Conservation (phyloP, 2,888 invertebrate genomes). For the Bellardia pandia region DNA sequence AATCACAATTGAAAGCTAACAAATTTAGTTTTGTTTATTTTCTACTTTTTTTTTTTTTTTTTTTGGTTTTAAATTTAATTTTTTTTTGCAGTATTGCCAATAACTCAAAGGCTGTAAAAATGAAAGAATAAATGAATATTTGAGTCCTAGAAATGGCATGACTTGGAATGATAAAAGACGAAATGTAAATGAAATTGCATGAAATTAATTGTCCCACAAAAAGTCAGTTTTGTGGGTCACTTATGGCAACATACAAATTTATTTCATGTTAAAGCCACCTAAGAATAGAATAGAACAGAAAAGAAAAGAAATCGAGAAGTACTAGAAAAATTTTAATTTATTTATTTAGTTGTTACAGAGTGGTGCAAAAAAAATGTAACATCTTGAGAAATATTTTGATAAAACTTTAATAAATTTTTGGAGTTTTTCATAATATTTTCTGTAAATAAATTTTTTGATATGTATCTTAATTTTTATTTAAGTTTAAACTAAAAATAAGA, state of each 20-base stretch:
- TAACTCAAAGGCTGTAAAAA: background rate
- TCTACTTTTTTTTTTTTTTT: background rate
- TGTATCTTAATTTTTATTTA: no score
- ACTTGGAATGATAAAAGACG: background rate
- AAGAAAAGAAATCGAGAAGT: background rate
- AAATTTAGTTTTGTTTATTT: background rate
- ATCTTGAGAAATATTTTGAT: no score
- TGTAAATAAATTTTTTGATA: no score
- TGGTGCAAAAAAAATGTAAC: no score
- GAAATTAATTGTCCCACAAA: slow-evolving; percentile 52
- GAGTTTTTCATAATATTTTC: no score
- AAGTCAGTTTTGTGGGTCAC: slow-evolving; percentile 54
- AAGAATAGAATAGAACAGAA: background rate
- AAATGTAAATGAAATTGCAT: background rate
- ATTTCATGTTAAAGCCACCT: background rate
- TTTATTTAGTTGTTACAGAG: no score
- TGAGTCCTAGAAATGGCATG: background rate
- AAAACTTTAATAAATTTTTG: no score
- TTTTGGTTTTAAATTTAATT: background rate
- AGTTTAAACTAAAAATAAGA: no score
- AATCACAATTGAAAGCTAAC: background rate
- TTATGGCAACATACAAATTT: slow-evolving; percentile 49
- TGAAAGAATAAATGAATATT: background rate
- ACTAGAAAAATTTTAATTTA: no score
- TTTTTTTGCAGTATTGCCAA: no score